Conservation (phyloP, 2,888 invertebrate species). For the Parnassius orleans region DNA sequence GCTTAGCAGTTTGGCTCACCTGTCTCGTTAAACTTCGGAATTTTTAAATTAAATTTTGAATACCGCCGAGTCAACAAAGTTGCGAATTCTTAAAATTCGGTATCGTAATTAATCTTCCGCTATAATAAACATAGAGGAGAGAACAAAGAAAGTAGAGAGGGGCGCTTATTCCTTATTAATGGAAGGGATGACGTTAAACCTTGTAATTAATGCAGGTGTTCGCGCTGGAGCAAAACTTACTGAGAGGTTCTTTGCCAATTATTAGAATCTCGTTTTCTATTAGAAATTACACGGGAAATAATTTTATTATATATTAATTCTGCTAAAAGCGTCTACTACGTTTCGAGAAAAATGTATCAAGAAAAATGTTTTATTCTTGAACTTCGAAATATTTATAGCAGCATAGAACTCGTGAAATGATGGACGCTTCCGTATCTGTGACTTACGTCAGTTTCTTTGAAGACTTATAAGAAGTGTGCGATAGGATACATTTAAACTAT, state of each 20-base stretch:
- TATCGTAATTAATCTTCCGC: conserved; percentile 73
- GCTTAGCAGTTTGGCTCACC: conserved; percentile 76
- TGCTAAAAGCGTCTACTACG: conserved; percentile 55
- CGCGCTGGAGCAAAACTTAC: conserved; percentile 50
- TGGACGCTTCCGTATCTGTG: not conserved
- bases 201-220: conserved; percentile 76
- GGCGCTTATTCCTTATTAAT: conserved; percentile 68
- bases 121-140: conserved; percentile 66
- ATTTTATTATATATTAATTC: conserved; percentile 59
- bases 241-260: conserved; percentile 58
- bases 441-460: conserved; percentile 9
- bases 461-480: not conserved
- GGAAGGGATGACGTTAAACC: conserved; percentile 71
- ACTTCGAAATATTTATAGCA: conserved; percentile 9
- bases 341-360: conserved; percentile 26
- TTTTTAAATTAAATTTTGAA: conserved; percentile 80
- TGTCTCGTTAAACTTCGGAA: conserved; percentile 78
- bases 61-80: conserved; percentile 69
- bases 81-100: conserved; percentile 74
- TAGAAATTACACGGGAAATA: conserved; percentile 58
- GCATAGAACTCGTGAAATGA: not conserved
- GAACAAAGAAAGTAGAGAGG: conserved; percentile 52
- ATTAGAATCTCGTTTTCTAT: conserved; percentile 63
- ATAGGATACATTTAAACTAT: not conserved
- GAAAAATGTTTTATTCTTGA: conserved; percentile 10